Percentiles rank a stretch among this genome's conserved stretches.
Evolutionary conservation across 2,113 vertebrate species (phyloP).

Genomic region (Catharus fuscescens): DNA sequence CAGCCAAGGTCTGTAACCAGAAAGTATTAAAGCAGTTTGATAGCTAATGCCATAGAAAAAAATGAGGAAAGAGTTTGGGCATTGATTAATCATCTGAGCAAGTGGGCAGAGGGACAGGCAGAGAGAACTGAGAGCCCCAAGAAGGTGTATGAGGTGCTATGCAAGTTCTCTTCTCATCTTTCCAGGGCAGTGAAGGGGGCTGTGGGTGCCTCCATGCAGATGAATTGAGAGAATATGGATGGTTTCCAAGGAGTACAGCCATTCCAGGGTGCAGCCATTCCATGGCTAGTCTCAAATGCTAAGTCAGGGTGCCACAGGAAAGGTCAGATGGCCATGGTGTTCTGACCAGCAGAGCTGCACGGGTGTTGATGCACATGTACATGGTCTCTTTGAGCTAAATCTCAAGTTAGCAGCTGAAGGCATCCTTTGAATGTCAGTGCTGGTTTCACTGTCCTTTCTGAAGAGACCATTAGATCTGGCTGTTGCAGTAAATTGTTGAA

Average conservation of each 20-base stretch:
- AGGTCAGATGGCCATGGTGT: background rate
- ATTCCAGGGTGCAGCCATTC: background rate
- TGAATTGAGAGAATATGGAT: background rate
- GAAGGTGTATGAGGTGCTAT: background rate
- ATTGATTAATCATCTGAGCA: background rate
- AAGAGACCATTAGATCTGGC: background rate
- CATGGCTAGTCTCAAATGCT: background rate
- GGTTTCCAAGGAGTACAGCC: background rate
- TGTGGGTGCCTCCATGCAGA: background rate
- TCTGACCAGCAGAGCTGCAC: background rate
- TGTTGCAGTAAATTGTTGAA: background rate
- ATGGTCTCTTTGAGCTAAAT: background rate
- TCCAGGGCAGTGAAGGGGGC: background rate
- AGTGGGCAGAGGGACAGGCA: background rate
- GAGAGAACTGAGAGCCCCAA: background rate
- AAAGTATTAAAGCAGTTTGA: background rate
- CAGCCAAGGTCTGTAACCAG: background rate
- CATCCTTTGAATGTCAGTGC: background rate
- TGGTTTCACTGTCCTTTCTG: background rate
- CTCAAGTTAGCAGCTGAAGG: background rate
- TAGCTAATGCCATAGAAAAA: background rate
- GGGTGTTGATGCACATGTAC: background rate
- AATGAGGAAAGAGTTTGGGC: background rate
- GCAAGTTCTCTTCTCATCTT: background rate
- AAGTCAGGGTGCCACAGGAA: background rate